phyloP scores from a whole-genome alignment of 2,113 vertebrate genomes.

The Myocastor coypus region DNA sequence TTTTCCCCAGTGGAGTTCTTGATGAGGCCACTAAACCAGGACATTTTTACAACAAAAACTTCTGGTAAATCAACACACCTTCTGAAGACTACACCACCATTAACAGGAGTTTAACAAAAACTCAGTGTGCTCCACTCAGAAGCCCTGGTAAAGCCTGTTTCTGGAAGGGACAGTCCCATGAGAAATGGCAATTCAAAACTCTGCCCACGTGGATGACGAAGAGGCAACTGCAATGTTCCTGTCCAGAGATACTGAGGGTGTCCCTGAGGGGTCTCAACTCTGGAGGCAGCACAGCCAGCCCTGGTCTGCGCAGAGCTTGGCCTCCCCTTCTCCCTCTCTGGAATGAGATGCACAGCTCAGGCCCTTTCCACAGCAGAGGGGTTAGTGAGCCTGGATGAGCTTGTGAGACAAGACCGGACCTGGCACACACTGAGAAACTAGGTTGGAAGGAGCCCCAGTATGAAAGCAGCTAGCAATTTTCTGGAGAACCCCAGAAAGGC shows the following conservation, averaged over 20 bases:
- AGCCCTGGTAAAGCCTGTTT: background rate
- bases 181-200: background rate
- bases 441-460: background rate
- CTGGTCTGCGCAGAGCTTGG: fast-evolving
- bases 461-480: background rate
- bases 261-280: background rate
- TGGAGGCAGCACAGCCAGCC: background rate
- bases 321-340: background rate
- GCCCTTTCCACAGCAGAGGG: background rate
- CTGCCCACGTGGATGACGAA: no score
- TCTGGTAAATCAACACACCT: background rate
- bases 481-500: background rate
- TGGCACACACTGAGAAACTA: background rate
- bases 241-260: no score
- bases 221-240: fast-evolving
- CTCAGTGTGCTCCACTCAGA: background rate
- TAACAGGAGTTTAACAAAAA: slow-evolving; percentile 13
- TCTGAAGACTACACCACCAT: slow-evolving; percentile 48
- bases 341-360: background rate
- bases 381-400: background rate
- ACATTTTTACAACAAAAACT: slow-evolving; percentile 50
- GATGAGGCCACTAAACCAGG: slow-evolving; percentile 32
- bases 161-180: background rate
- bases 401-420: background rate
- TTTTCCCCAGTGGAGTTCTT: slow-evolving; percentile 58